These are phyloP conservation scores for Margarornis squamiger DNA, from an alignment of 2,797 vertebrate genomes.

Conservation along the genomic window DNA sequence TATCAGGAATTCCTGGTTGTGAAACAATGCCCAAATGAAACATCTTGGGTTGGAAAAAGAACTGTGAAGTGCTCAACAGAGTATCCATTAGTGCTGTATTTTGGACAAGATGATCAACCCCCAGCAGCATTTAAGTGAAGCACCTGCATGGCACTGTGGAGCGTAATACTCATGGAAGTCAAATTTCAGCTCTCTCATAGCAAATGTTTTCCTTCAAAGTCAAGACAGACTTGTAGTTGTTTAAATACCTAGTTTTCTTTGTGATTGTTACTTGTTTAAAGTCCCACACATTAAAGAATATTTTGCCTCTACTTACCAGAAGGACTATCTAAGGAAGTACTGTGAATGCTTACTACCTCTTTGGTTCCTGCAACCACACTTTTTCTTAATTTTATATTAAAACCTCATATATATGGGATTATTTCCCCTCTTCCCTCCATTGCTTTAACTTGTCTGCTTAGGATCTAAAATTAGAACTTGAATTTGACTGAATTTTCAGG, in stretches of 20 bases:
- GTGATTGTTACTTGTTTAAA: not conserved
- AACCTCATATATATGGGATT: no score
- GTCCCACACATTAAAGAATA: not conserved
- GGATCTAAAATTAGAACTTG: not conserved
- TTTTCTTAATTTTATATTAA: not conserved
- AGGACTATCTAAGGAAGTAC: not conserved
- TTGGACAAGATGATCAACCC: not conserved
- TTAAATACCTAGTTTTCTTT: not conserved
- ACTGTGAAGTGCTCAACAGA: not conserved
- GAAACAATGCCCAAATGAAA: not conserved
- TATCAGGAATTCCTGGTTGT: not conserved
- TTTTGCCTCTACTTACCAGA: not conserved
- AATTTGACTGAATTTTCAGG: not conserved
- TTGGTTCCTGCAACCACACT: not conserved
- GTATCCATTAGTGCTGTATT: not conserved
- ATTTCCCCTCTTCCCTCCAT: not conserved
- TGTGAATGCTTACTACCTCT: not conserved
- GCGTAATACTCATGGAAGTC: not conserved
- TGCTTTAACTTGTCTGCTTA: not conserved
- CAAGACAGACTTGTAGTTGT: not conserved
- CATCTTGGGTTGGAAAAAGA: not conserved
- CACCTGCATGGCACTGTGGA: not conserved
- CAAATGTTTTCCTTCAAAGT: not conserved
- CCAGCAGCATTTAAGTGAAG: not conserved
- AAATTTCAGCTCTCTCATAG: not conserved